These are phyloP conservation scores for Petaurus breviceps DNA, from an alignment of 2,113 vertebrate genomes.

Conservation along the genomic window DNA sequence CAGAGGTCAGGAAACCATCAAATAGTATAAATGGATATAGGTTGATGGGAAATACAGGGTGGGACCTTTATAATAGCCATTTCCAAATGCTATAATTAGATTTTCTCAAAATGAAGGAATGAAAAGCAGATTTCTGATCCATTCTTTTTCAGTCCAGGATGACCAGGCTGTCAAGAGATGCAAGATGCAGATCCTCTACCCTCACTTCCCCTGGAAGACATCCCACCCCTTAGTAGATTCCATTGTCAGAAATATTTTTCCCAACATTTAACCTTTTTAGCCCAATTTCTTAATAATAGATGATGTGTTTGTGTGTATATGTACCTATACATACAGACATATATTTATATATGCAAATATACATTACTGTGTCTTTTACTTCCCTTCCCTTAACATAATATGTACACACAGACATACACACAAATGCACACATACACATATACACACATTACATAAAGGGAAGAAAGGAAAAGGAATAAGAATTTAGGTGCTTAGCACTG, in stretches of 20 bases:
- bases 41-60: not conserved
- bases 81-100: not conserved
- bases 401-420: not conserved
- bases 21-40: not conserved
- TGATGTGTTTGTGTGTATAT: not conserved
- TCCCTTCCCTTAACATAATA: not conserved
- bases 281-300: constrained; percentile 2
- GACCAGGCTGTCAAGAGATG: constrained; percentile 3
- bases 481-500: not conserved
- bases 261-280: constrained; percentile 23
- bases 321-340: not conserved
- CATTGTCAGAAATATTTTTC: constrained; percentile 31
- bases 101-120: not conserved
- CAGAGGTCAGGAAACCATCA: not conserved
- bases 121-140: not conserved
- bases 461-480: not conserved
- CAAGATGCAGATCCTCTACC: not conserved
- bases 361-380: not conserved
- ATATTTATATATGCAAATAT: not conserved
- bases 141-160: not conserved
- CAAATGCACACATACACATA: not conserved
- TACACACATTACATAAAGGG: not conserved
- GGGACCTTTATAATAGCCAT: not conserved
- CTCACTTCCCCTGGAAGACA: constrained; percentile 1
- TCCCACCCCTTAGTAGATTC: constrained; percentile 39